Evolutionary conservation across 2,888 invertebrate genomes (phyloP).

Genomic region (Trissoscelio sp.): DNA sequence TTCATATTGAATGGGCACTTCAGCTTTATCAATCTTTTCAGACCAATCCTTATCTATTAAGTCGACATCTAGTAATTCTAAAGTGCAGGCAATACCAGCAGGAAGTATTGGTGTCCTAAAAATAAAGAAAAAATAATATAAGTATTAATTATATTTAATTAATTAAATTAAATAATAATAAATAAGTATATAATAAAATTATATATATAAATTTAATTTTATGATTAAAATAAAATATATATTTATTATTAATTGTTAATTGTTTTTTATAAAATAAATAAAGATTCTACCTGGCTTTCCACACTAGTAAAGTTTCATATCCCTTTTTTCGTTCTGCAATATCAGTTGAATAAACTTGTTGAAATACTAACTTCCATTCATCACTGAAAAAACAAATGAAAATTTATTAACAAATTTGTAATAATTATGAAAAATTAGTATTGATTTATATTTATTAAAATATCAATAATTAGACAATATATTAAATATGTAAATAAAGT

Average conservation of each 20-base stretch:
- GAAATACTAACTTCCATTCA: constrained; percentile 81
- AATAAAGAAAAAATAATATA: background rate
- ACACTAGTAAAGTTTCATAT: constrained; percentile 77
- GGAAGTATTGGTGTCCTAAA: constrained; percentile 79
- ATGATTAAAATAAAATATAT: too few relatives aligned
- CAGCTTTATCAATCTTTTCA: constrained; percentile 75
- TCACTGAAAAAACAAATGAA: constrained; percentile 73
- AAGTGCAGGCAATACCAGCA: constrained; percentile 79
- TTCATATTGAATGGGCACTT: constrained; percentile 80
- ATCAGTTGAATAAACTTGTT: constrained; percentile 79
- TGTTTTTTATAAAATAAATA: constrained; percentile 10
- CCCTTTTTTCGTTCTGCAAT: constrained; percentile 74
- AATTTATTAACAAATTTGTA: background rate
- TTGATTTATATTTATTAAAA: too few relatives aligned
- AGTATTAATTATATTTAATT: too few relatives aligned
- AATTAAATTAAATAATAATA: too few relatives aligned
- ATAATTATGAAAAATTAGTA: too few relatives aligned
- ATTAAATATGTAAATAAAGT: too few relatives aligned
- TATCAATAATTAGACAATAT: too few relatives aligned
- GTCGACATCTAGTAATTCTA: constrained; percentile 79
- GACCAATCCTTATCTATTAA: constrained; percentile 79
- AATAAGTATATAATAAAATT: too few relatives aligned
- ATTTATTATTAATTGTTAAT: too few relatives aligned
- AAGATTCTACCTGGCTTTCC: constrained; percentile 82
- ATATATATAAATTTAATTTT: too few relatives aligned